Evolutionary conservation across 2,888 invertebrate species (phyloP), one percentile per base, ranked within the genome.

Genomic region (Meteorus colon): DNA sequence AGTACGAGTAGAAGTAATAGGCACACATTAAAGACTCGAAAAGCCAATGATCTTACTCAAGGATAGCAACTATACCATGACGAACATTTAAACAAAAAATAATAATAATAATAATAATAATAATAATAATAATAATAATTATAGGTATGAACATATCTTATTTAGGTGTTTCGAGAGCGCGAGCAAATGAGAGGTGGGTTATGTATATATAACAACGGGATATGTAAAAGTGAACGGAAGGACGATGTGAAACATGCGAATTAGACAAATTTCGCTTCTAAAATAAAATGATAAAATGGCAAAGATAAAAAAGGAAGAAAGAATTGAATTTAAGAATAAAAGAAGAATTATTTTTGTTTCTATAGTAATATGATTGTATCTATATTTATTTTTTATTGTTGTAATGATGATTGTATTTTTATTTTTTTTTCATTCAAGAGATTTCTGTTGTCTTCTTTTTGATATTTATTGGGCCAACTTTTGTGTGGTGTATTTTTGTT

Each of bases 31-130:
- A 59, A 59, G 41, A 51, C 71, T 75, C 65, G 68, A 75, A 66
- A 77, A 84, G 87, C 86, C 87, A 87, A 88, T 86, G 87, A 83
- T 87, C 87, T 84, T 80, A 41, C 80, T 83, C 87, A 88, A 88
- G 87, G 87, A 86, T 86, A 88, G 82, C 87, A 82, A 83, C 84
- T 85, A 73, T 63, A 75, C 74, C 72, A 72, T 72, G 76, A 76
- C 76, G 75, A 74, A 74, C 55, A 45, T 67, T 69, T 70, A 41
- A 71, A 74, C 75, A 74, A 75, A 77, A 74, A 80, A 16, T 16
- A 48, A 8, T 31, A 29, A 19, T 24, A 1, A 24, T 24, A 24
- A 48, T 16, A n/a, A 48, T 16, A 16, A n/a, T 4, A 48, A 48
- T n/a, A 48, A 48, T n/a, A n/a, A 48, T 48, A 4, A 48, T 48